Evolutionary conservation across 2,113 vertebrate species (phyloP), one percentile per base, ranked within the genome.

Genomic region (Apodemus speciosus): DNA sequence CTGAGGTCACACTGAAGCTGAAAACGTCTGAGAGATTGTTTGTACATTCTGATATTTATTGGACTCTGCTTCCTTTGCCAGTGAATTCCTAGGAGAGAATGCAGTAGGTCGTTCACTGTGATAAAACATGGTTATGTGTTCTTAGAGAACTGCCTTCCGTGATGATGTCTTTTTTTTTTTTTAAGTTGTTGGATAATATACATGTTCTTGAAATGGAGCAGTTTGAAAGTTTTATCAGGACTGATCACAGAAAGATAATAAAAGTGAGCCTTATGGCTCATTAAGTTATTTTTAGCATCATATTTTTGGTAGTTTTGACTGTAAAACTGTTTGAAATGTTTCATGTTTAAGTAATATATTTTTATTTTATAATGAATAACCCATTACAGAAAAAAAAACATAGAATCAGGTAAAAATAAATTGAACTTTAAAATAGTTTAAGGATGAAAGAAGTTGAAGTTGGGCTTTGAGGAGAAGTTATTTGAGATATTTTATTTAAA

Each of bases 351-450:
- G 49, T 80, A 35, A 27, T 51, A 3, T 46, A 11, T 75, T 30
- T 89, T 93, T 91, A 69, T 89, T 40, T 51, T 32, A 30, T 88
- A 68, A 38, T 56, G 15, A 16, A 77, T 75, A 51, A 30, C 0
- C 56, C 25, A 79, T 43, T 56, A 86, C 9, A 58, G 64, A 90
- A 83, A 68, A 21, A 68, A 21, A 91, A 91, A 25, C 53, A 6
- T 68, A 84, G 86, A 46, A 23, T 89, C 69, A 60, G n/a, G 89
- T 60, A 76, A 89, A 77, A 77, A 46, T 89, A 38, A 87, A 43
- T 20, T n/a, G 66, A 77, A 4, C 32, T 49, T 81, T 84, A 49
- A 62, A 69, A 15, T 69, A 79, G 64, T 85, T 85, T 46, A 85
- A 75, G 14, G 3, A 56, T 79, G 62, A 72, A 77, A 15, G 46